Conservation (phyloP, 1,140 invertebrate genomes). For the Eupeodes corollae region DNA sequence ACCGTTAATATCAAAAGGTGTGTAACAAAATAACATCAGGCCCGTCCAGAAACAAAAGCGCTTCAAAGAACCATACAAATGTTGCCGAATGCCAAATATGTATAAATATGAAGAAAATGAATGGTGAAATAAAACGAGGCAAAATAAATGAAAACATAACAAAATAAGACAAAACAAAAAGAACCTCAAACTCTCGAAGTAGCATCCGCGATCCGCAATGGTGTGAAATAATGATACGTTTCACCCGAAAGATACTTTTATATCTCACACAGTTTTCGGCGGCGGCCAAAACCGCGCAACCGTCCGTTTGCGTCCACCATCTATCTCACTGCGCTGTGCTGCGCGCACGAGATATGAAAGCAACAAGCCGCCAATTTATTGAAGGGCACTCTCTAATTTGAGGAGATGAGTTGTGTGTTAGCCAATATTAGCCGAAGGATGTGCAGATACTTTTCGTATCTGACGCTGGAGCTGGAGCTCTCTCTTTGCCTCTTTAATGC, state of each 20-base stretch:
- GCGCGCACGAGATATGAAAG: background rate
- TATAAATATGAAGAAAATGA: no score
- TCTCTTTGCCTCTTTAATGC: no score
- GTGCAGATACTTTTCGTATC: background rate
- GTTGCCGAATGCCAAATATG: background rate
- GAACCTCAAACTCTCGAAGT: background rate
- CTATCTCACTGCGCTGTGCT: no score
- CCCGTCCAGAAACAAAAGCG: no score
- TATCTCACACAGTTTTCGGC: background rate
- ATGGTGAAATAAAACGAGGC: background rate
- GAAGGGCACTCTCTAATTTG: slow-evolving; percentile 4
- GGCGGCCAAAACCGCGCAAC: background rate
- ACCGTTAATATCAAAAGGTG: background rate
- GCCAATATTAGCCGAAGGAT: slow-evolving; percentile 1
- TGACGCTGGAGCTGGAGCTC: no score
- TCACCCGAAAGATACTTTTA: background rate
- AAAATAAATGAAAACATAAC: background rate
- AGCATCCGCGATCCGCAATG: slow-evolving; percentile 1
- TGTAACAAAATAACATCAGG: background rate
- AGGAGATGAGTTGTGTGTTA: background rate
- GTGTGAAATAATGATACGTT: slow-evolving; percentile 3
- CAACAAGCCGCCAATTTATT: slow-evolving; percentile 3
- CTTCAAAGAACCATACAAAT: no score
- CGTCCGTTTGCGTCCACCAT: no score
- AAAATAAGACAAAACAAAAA: background rate